Percentiles rank a stretch among this genome's conserved stretches.
These are phyloP conservation scores for Clarias gariepinus DNA, from an alignment of 2,113 vertebrate genomes.

Conservation along the genomic window DNA sequence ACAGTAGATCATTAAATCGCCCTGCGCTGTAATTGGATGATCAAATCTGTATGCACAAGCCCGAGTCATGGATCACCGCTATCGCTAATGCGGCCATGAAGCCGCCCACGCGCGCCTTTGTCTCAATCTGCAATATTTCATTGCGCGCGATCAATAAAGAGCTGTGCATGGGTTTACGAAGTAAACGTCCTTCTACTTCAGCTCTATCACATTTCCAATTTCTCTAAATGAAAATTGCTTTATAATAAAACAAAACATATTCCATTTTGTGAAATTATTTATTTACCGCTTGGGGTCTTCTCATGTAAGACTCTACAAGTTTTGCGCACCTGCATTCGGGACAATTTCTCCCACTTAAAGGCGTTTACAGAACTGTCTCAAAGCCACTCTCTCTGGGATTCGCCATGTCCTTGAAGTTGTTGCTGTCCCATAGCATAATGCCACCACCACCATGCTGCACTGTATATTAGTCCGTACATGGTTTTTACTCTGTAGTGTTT, in stretches of 20 bases:
- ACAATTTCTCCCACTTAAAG: neutral
- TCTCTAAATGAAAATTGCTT: constrained; percentile 38
- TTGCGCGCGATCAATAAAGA: constrained; percentile 40
- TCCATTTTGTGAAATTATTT: neutral
- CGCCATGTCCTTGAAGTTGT: neutral
- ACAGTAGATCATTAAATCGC: constrained; percentile 33
- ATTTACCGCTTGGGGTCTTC: neutral
- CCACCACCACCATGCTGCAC: neutral
- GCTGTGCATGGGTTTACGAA: constrained; percentile 36
- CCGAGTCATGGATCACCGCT: constrained; percentile 30
- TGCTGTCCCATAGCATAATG: neutral
- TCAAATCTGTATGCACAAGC: constrained; percentile 41
- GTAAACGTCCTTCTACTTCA: constrained; percentile 30
- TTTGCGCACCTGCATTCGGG: neutral
- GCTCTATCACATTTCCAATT: constrained; percentile 48
- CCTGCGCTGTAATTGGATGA: constrained; percentile 39
- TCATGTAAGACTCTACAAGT: neutral
- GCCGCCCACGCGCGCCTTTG: constrained; percentile 21
- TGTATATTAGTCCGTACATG: neutral
- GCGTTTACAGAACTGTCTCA: neutral
- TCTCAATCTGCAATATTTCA: constrained; percentile 47
- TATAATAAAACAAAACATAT: no score
- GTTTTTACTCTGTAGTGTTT: no score
- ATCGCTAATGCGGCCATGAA: constrained; percentile 29
- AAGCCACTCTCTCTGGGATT: neutral